Percentiles rank a stretch among this genome's conserved stretches.
phyloP scores from a whole-genome alignment of 2,888 invertebrate species.

The Helicoverpa assulta region DNA sequence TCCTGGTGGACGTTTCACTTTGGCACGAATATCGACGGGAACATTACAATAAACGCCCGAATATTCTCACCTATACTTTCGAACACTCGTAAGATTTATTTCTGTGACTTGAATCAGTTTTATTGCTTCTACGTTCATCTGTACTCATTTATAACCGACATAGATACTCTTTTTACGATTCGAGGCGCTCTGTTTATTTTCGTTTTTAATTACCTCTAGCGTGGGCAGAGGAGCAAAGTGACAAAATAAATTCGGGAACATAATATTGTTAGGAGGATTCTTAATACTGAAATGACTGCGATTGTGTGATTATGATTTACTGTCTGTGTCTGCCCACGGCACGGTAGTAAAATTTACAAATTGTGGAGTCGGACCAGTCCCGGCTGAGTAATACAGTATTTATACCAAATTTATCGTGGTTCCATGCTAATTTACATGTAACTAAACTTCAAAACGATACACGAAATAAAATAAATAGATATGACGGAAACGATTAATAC shows the following conservation, averaged over 20 bases:
- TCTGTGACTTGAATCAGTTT: conserved; percentile 88
- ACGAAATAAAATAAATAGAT: conserved; percentile 43
- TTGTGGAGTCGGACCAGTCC: conserved; percentile 68
- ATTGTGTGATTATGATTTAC: conserved; percentile 77
- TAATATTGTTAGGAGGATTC: conserved; percentile 68
- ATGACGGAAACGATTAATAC: conserved; percentile 46
- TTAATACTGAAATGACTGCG: conserved; percentile 63
- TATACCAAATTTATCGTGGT: conserved; percentile 68
- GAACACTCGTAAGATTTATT: conserved; percentile 87
- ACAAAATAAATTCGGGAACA: conserved; percentile 81
- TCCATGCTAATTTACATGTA: conserved; percentile 65
- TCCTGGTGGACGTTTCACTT: conserved; percentile 75
- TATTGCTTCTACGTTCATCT: conserved; percentile 88
- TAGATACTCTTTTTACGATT: conserved; percentile 90
- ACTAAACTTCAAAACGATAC: conserved; percentile 51
- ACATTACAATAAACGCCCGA: conserved; percentile 78
- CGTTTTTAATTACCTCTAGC: conserved; percentile 90
- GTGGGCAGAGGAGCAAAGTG: conserved; percentile 85
- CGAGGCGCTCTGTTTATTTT: conserved; percentile 89
- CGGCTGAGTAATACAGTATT: conserved; percentile 69
- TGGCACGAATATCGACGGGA: conserved; percentile 73
- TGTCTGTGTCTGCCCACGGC: conserved; percentile 68
- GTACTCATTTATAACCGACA: conserved; percentile 89
- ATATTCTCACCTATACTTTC: conserved; percentile 83
- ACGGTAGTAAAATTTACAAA: conserved; percentile 76